These are phyloP conservation scores for Andrena hattorfiana DNA, from an alignment of 2,888 invertebrate genomes.

Conservation along the genomic window DNA sequence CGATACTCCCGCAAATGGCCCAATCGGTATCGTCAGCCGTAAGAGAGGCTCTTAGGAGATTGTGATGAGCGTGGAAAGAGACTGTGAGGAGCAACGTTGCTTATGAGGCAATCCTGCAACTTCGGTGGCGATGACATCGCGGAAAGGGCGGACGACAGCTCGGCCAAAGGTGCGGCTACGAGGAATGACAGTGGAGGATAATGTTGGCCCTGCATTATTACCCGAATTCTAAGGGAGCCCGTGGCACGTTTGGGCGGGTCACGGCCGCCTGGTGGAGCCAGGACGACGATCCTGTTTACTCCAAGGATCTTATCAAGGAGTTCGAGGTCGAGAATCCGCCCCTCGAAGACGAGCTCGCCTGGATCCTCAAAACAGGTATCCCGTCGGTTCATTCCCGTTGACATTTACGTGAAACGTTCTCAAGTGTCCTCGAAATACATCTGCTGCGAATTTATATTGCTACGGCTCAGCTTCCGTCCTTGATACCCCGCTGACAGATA, in stretches of 20 bases:
- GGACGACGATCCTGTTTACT: constrained; percentile 89
- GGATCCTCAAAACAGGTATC: constrained; percentile 89
- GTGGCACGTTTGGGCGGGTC: constrained; percentile 76
- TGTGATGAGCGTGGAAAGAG: neutral
- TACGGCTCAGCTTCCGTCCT: too few relatives aligned
- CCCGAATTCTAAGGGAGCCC: constrained; percentile 88
- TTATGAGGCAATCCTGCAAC: neutral
- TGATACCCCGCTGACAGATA: too few relatives aligned
- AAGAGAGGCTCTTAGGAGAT: neutral
- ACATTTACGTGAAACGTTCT: neutral
- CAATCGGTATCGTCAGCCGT: neutral
- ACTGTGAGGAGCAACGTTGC: neutral
- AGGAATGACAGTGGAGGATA: constrained; percentile 62
- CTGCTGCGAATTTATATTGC: neutral
- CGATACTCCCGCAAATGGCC: neutral
- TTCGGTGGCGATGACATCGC: constrained; percentile 51
- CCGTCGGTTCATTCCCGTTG: neutral
- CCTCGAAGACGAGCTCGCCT: constrained; percentile 91
- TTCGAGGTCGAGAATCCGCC: constrained; percentile 92
- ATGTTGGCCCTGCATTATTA: constrained; percentile 95
- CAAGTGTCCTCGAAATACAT: neutral
- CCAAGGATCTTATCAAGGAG: constrained; percentile 94
- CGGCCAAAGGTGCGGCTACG: constrained; percentile 53
- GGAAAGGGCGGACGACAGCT: constrained; percentile 10
- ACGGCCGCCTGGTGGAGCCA: constrained; percentile 87